These are phyloP conservation scores for Syritta pipiens DNA, from an alignment of 2,888 invertebrate species.

Conservation along the genomic window DNA sequence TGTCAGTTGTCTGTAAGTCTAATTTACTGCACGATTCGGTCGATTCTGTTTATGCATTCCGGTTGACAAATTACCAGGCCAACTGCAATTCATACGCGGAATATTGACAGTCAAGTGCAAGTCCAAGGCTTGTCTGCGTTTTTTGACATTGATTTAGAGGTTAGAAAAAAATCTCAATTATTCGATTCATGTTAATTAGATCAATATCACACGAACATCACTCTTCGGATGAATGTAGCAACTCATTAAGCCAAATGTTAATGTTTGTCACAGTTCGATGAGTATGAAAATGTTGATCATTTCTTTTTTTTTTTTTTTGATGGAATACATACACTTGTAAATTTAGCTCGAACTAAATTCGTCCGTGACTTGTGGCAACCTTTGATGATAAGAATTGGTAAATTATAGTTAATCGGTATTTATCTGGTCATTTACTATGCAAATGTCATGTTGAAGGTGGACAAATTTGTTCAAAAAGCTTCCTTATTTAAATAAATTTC, in stretches of 20 bases:
- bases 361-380: slow-evolving; percentile 35
- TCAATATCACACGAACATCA: slow-evolving; percentile 58
- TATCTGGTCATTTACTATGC: no score
- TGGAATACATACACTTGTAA: neutral
- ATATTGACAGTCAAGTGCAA: slow-evolving; percentile 60
- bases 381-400: no score
- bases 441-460: no score
- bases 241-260: slow-evolving; percentile 17
- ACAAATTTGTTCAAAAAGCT: no score
- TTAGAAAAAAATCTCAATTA: slow-evolving; percentile 38
- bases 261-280: slow-evolving; percentile 34
- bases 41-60: slow-evolving; percentile 31
- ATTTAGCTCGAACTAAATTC: slow-evolving; percentile 3
- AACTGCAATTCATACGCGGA: slow-evolving; percentile 17
- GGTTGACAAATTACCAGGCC: slow-evolving; percentile 35
- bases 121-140: slow-evolving; percentile 57
- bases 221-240: neutral
- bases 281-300: neutral
- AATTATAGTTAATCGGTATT: no score
- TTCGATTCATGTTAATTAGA: slow-evolving; percentile 56
- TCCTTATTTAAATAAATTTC: no score
- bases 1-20: neutral
- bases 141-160: slow-evolving; percentile 50
- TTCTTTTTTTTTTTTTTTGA: slow-evolving; percentile 9
- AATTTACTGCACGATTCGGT: slow-evolving; percentile 53